Conservation (phyloP, 2,888 invertebrate species). For the Pammene aurita region DNA sequence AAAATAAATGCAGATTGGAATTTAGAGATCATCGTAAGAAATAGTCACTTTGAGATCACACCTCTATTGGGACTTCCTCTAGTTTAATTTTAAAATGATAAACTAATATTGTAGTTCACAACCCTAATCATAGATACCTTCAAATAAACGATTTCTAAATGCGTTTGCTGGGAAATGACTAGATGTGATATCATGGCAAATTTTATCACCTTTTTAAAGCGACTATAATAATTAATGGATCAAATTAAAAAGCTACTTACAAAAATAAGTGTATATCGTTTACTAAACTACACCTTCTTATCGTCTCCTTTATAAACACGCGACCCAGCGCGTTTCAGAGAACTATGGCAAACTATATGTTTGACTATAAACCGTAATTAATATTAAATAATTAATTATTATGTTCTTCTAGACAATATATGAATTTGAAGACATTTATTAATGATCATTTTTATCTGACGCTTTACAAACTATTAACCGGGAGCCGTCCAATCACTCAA, state of each 20-base stretch:
- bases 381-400: constrained; percentile 55
- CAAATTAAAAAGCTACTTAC: constrained; percentile 44
- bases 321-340: constrained; percentile 50
- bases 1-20: constrained; percentile 74
- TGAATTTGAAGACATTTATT: constrained; percentile 63
- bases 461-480: constrained; percentile 79
- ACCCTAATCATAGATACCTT: constrained; percentile 73
- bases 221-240: constrained; percentile 46
- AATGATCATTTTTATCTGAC: constrained; percentile 62
- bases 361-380: constrained; percentile 46
- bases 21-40: constrained; percentile 76
- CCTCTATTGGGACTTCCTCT: constrained; percentile 58
- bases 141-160: constrained; percentile 63
- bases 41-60: constrained; percentile 73
- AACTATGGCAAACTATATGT: constrained; percentile 59
- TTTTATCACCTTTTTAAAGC: constrained; percentile 48
- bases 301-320: constrained; percentile 47
- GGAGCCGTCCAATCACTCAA: constrained; percentile 81
- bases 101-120: constrained; percentile 79
- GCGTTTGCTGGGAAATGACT: constrained; percentile 71
- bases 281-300: constrained; percentile 47
- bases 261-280: constrained; percentile 39
- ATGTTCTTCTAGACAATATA: constrained; percentile 55
- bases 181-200: constrained; percentile 75
- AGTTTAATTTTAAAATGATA: constrained; percentile 63